Evolutionary conservation across 1,140 invertebrate genomes (phyloP), one percentile per base, ranked within the genome.

Genomic region (Bombus picipes): DNA sequence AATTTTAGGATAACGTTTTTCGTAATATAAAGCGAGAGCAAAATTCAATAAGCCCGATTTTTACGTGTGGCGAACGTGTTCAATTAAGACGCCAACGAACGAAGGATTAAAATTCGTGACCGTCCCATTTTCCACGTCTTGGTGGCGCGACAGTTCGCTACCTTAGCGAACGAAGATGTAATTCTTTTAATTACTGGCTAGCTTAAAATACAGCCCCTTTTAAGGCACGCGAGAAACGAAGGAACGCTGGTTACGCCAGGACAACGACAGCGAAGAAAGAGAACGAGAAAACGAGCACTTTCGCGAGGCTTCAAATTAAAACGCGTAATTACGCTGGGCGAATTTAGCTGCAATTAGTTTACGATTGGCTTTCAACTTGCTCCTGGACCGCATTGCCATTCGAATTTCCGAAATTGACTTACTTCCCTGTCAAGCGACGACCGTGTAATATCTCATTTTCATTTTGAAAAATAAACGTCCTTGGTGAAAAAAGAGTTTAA

Each of bases 291-390:
- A 85, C 88, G 86, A 88, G 81, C 84, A 78, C 85, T 89, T 82
- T 87, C 78, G 73, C 78, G 79, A 86, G 84, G 90, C 86, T 92
- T 92, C 89, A 93, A 93, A 94, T 94, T 94, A 93, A 93, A 94
- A 94, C 89, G 90, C 71, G 89, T 87, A 94, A 93, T 94, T 93
- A 94, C 89, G 78, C 83, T 39, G 72, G 80, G 82, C 68, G 92
- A 93, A 93, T 94, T 94, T 93, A 92, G 89, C 93, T 92, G 91
- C 91, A 93, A 94, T 94, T 94, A 92, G 92, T 92, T 92, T 87
- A 90, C 89, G 88, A 94, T 93, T 93, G 92, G 86, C 86, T 87
- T 88, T 87, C 82, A 76, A 68, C 39, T 62, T 57, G 83, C 37
- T 87, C 78, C 72, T 72, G 65, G 37, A 32, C 43, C 83, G 74